Percentiles rank a stretch among this genome's conserved stretches.
phyloP scores from a whole-genome alignment of 2,888 invertebrate species.

The Coronaproctus castanopsis region DNA sequence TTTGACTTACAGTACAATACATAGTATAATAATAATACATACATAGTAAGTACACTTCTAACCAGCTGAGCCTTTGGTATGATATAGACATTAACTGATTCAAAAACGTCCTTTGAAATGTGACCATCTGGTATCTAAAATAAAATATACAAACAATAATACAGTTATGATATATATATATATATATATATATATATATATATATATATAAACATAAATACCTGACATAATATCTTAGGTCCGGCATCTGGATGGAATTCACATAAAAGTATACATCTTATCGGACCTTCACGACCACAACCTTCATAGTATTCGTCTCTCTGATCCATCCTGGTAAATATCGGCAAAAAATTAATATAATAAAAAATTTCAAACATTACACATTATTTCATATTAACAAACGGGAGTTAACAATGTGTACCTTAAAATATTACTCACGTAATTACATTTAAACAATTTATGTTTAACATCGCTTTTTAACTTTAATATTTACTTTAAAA shows the following conservation, averaged over 20 bases:
- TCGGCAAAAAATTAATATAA: too few relatives aligned
- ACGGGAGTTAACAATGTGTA: too few relatives aligned
- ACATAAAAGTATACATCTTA: constrained; percentile 62
- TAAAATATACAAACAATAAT: neutral
- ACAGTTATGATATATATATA: neutral
- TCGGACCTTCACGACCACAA: constrained; percentile 49
- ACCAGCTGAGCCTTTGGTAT: constrained; percentile 87
- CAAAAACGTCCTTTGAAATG: constrained; percentile 80
- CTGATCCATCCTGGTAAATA: too few relatives aligned
- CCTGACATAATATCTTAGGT: constrained; percentile 61
- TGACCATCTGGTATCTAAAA: constrained; percentile 61
- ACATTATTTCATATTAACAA: too few relatives aligned
- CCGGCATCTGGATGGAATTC: constrained; percentile 58
- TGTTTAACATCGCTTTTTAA: too few relatives aligned
- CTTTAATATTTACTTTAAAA: too few relatives aligned
- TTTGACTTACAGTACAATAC: too few relatives aligned
- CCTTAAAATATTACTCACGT: too few relatives aligned
- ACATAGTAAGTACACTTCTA: constrained; percentile 75
- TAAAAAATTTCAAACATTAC: too few relatives aligned
- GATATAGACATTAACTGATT: constrained; percentile 80
- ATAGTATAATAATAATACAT: too few relatives aligned
- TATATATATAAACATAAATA: constrained; percentile 13
- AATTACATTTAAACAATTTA: too few relatives aligned
- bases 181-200: neutral
- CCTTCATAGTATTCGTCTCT: constrained; percentile 30